Evolutionary conservation across 2,888 invertebrate species (phyloP).

Genomic region (Tachystola acroxantha): DNA sequence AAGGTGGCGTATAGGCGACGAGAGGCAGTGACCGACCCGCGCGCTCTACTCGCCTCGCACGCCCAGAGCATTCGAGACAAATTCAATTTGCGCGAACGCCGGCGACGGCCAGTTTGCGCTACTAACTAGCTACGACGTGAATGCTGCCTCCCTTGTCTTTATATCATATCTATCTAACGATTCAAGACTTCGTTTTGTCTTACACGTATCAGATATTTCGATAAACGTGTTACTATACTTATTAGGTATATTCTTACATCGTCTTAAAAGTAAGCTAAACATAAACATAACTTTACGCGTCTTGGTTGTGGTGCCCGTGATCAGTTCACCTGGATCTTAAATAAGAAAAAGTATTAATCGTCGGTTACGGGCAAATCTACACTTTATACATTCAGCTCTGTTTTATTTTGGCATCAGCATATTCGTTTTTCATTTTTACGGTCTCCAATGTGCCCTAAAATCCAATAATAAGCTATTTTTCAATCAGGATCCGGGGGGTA

Average conservation of each 20-base stretch:
- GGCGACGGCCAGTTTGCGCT: conserved; percentile 68
- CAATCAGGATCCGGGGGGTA: conserved; percentile 52
- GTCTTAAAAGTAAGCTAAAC: too few relatives aligned
- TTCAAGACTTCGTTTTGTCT: conserved; percentile 27
- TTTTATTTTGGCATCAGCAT: too few relatives aligned
- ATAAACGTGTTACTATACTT: neutral
- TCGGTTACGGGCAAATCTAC: too few relatives aligned
- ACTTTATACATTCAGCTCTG: too few relatives aligned
- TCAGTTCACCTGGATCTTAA: too few relatives aligned
- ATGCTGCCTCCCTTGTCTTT: conserved; percentile 55
- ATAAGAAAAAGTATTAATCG: too few relatives aligned
- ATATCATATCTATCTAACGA: conserved; percentile 50
- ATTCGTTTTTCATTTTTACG: too few relatives aligned
- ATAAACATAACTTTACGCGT: too few relatives aligned
- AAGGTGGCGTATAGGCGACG: conserved; percentile 3
- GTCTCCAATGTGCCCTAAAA: conserved; percentile 29
- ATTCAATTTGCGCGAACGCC: conserved; percentile 71
- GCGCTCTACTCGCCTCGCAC: conserved; percentile 27
- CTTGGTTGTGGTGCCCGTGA: too few relatives aligned
- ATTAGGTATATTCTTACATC: too few relatives aligned
- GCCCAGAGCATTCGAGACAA: conserved; percentile 55
- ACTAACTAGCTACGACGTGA: conserved; percentile 72
- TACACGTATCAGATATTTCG: neutral
- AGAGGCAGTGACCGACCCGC: neutral
- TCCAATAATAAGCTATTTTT: conserved; percentile 58